Base-by-base conservation (phyloP, 53 echinoderm and acorn worm species). In the Paelopatides confundens region DNA sequence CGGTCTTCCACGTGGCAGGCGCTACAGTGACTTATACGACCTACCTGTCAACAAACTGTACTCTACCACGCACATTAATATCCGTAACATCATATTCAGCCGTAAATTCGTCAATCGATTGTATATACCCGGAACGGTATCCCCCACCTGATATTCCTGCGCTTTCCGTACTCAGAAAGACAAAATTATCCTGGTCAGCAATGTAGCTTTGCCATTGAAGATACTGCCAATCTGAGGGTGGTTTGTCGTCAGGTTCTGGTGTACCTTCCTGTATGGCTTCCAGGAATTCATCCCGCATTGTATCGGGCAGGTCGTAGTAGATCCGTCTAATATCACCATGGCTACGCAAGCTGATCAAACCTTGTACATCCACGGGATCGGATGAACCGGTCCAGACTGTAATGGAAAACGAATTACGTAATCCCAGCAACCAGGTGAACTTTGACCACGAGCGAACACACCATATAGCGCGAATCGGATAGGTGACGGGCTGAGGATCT, bases 41-140 rank as follows among this genome's bases (percentile, higher is more conserved):
- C 35, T 67, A 89, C 86, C 91, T 88, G 65, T 90, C 71, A 3
- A 94, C 92, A 86, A 94, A 94, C 77, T 94, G 95, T 35, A 94
- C 76, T 2, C 24, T 35, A 5, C 88, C 90, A 9, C n/a, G 54
- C 0, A 93, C 82, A 17, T 33, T 58, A 67, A 90, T 58, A 0
- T 21, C 21, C 5, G 34, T 37, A 8, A 24, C 68, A 10, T 36
- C 85, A 13, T 29, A 34, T 6, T 40, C 65, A 2, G 92, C 78
- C 48, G 62, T 90, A n/a, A 87, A 77, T 62, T 92, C 69, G 35
- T 66, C 71, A 13, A 36, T 90, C 4, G 92, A 89, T 35, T 94
- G 95, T 38, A 94, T 31, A 27, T 83, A 92, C 0, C 89, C 92
- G 0, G 90, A 67, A 35, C 91, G 89, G 31, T 71, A 12, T 23